These are phyloP conservation scores for Zeus faber DNA, from an alignment of 2,113 vertebrate species.

Conservation along the genomic window DNA sequence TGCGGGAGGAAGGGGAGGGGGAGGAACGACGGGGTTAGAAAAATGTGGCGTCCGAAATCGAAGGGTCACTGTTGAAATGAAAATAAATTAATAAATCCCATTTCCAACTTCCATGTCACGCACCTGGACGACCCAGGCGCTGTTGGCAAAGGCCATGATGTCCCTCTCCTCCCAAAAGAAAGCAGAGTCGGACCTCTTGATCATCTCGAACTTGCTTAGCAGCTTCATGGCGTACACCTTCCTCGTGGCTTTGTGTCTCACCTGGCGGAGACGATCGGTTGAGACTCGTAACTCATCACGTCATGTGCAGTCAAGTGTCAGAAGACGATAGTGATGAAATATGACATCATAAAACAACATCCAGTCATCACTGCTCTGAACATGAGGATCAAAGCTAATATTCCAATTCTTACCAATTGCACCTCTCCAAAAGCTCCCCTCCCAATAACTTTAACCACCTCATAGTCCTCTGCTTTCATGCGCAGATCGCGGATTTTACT, in stretches of 20 bases:
- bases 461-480: conserved; percentile 98
- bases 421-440: conserved; percentile 98
- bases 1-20: conserved; percentile 39
- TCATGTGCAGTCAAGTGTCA: no score
- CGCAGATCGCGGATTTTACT: conserved; percentile 95
- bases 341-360: background rate
- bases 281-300: no score
- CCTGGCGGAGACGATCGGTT: conserved; percentile 66
- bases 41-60: no score
- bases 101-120: no score
- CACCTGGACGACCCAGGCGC: conserved; percentile 99
- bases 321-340: no score
- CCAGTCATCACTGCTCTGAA: background rate
- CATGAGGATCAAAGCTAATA: background rate
- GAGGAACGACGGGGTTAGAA: no score
- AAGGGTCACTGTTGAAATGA: no score
- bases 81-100: no score
- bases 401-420: conserved; percentile 83
- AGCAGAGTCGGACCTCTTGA: conserved; percentile 97
- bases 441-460: conserved; percentile 98
- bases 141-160: conserved; percentile 99
- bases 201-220: conserved; percentile 99
- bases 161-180: conserved; percentile 99
- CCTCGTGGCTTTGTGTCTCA: conserved; percentile 92
- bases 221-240: conserved; percentile 99